Evolutionary conservation across 1,140 invertebrate species (phyloP).

Genomic region (Meloidogyne floridensis): DNA sequence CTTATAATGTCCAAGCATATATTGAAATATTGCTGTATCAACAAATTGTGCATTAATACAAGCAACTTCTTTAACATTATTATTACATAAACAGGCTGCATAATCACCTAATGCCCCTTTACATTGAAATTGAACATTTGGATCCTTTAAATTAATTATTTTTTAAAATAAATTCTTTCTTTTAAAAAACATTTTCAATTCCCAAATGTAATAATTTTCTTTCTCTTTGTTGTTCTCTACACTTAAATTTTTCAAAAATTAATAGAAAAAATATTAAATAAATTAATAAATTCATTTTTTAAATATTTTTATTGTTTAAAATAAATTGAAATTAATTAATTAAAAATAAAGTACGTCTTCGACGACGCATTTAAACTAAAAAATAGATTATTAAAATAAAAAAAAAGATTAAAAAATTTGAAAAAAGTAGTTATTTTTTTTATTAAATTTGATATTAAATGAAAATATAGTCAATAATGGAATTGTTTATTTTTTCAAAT

Average conservation of each 20-base stretch:
- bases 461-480: no score
- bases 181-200: constrained; percentile 23
- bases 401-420: background rate
- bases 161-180: background rate
- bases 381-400: background rate
- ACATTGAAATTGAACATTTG: constrained; percentile 56
- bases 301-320: background rate
- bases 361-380: background rate
- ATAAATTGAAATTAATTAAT: background rate
- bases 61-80: constrained; percentile 50
- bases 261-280: background rate
- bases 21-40: constrained; percentile 57
- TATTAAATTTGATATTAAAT: no score
- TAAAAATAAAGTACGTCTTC: background rate
- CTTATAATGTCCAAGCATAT: constrained; percentile 58
- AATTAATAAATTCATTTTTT: constrained; percentile 3
- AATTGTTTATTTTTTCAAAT: no score
- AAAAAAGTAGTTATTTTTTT: background rate
- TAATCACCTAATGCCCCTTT: constrained; percentile 55
- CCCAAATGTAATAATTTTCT: constrained; percentile 8
- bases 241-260: background rate
- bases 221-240: background rate
- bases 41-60: constrained; percentile 65
- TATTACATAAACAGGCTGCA: constrained; percentile 62
- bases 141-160: constrained; percentile 41